A percentile compares a stretch with the other conserved stretches of the same genome.
phyloP scores from a whole-genome alignment of 92 coral and sea anemone species.

The Palythoa grandis region DNA sequence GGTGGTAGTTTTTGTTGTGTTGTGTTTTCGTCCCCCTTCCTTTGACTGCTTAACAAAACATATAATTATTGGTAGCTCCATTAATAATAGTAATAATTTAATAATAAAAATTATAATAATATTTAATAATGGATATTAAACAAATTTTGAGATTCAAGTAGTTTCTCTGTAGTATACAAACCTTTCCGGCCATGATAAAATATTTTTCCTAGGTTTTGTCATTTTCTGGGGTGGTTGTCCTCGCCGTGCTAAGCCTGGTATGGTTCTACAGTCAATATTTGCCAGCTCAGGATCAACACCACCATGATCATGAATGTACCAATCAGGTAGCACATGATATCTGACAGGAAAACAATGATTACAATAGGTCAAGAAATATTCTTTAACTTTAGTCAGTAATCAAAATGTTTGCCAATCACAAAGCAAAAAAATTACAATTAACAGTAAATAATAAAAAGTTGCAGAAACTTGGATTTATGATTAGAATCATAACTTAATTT shows the following conservation, averaged over 20 bases:
- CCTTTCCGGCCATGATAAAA: constrained; percentile 80
- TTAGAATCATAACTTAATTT: no score
- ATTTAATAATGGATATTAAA: background rate
- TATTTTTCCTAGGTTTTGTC: constrained; percentile 50
- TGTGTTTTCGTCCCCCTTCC: background rate
- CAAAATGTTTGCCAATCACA: background rate
- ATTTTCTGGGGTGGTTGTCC: constrained; percentile 16
- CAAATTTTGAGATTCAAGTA: background rate
- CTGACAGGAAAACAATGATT: constrained; percentile 20
- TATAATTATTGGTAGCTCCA: background rate
- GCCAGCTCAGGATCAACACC: background rate
- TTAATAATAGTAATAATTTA: no score
- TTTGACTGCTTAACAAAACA: constrained; percentile 35
- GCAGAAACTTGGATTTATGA: no score
- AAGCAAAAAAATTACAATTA: no score
- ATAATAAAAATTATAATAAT: no score
- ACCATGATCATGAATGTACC: constrained; percentile 83
- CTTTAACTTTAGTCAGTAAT: background rate
- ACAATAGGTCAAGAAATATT: background rate
- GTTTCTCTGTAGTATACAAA: background rate
- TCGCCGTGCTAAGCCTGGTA: constrained; percentile 17
- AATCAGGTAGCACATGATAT: constrained; percentile 87
- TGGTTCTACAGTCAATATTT: background rate
- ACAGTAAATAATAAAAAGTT: no score
- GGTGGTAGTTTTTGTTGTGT: constrained; percentile 68